These are phyloP conservation scores for Rhodophaea formosa DNA, from an alignment of 2,888 invertebrate genomes.

Conservation along the genomic window DNA sequence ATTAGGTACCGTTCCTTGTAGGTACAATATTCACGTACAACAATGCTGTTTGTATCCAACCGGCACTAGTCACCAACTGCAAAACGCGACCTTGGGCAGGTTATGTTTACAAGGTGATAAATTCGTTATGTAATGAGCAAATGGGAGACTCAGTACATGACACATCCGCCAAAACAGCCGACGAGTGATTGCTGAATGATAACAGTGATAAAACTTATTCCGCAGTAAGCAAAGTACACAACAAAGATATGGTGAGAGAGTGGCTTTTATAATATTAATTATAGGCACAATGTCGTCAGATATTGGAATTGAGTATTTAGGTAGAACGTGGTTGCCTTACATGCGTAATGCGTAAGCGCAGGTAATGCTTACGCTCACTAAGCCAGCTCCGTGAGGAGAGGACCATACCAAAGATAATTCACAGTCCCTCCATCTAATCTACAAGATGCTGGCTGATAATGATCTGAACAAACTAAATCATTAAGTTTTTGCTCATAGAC, in stretches of 20 bases:
- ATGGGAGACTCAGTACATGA: not conserved
- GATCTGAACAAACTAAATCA: too few relatives aligned
- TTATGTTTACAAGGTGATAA: constrained; percentile 7
- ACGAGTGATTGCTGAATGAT: constrained; percentile 27
- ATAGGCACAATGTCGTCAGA: too few relatives aligned
- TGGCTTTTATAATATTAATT: not conserved
- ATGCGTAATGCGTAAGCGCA: too few relatives aligned
- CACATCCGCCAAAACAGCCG: not conserved
- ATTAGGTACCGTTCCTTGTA: too few relatives aligned
- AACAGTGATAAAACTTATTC: constrained; percentile 44
- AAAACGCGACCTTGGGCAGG: constrained; percentile 1
- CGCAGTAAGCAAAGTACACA: constrained; percentile 32
- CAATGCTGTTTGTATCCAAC: not conserved
- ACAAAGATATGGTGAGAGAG: not conserved
- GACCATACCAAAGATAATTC: too few relatives aligned
- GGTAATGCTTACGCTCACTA: too few relatives aligned
- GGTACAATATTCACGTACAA: not conserved
- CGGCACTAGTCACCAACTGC: not conserved
- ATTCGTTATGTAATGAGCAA: constrained; percentile 11
- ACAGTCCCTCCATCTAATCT: too few relatives aligned
- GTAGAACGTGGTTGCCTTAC: too few relatives aligned
- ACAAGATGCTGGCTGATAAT: too few relatives aligned
- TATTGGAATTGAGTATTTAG: too few relatives aligned
- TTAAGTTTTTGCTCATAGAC: too few relatives aligned
- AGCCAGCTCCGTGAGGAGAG: too few relatives aligned